Percentiles rank a stretch among this genome's conserved stretches.
Conservation (phyloP, 1,140 invertebrate genomes). For the Zaprionus lachaisei region DNA sequence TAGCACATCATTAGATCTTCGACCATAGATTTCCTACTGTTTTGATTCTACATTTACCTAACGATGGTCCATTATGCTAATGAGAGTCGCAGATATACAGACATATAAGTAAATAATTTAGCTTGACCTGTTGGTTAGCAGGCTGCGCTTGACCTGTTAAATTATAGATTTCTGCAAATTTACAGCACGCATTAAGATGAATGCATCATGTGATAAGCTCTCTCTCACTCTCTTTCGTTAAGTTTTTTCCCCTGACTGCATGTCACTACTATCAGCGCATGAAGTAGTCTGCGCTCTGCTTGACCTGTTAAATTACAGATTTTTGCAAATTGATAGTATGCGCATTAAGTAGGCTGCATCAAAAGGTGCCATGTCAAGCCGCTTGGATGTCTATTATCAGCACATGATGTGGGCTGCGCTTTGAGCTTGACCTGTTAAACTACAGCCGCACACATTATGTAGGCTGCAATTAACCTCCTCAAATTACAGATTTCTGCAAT, state of each 20-base stretch:
- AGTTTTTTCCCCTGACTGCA: too few relatives aligned
- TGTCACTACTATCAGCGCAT: too few relatives aligned
- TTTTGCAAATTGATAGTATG: background rate
- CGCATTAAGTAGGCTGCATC: too few relatives aligned
- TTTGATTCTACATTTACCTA: constrained; percentile 41
- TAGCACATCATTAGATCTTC: constrained; percentile 77
- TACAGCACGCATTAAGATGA: background rate
- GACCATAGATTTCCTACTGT: constrained; percentile 42
- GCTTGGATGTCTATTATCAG: background rate
- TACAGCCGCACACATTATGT: background rate
- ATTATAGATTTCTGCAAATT: background rate
- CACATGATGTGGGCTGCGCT: background rate
- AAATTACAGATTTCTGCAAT: background rate
- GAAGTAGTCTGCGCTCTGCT: background rate
- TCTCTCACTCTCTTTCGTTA: too few relatives aligned
- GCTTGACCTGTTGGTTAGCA: background rate
- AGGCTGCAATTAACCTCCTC: background rate
- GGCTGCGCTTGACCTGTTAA: background rate
- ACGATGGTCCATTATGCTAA: constrained; percentile 71
- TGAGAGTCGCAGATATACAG: constrained; percentile 27
- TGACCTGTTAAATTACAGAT: too few relatives aligned
- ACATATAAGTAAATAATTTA: too few relatives aligned
- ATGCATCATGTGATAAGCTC: too few relatives aligned
- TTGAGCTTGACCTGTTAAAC: background rate
- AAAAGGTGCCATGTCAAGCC: too few relatives aligned